phyloP scores from a whole-genome alignment of 2,113 vertebrate species.

The Tiliqua scincoides region DNA sequence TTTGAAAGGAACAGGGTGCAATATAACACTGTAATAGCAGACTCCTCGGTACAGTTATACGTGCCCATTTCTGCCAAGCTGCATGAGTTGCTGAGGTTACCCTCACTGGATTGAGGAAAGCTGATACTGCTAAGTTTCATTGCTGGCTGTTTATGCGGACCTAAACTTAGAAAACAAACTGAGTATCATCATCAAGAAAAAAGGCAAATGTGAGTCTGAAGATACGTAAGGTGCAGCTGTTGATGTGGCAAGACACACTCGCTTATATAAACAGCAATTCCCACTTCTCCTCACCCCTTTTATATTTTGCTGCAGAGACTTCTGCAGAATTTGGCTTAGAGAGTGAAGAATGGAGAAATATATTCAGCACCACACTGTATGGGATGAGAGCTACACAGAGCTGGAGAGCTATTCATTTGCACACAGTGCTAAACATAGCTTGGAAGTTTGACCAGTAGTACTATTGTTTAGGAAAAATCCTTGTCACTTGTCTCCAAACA shows the following conservation, averaged over 20 bases:
- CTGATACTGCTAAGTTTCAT: constrained; percentile 57
- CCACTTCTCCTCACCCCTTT: neutral
- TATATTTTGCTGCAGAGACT: neutral
- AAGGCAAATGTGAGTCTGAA: constrained; percentile 45
- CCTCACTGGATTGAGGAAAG: constrained; percentile 60
- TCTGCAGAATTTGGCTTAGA: neutral
- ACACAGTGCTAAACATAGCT: neutral
- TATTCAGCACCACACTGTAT: neutral
- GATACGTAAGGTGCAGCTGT: constrained; percentile 6
- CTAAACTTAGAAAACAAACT: constrained; percentile 65
- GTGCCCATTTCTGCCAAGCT: constrained; percentile 21
- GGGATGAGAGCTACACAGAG: neutral
- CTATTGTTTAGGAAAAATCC: neutral
- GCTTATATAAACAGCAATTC: neutral
- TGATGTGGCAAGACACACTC: constrained; percentile 8
- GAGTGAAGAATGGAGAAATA: neutral
- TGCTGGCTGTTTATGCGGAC: constrained; percentile 43
- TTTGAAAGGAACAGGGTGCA: neutral
- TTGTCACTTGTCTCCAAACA: neutral
- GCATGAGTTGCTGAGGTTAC: constrained; percentile 41
- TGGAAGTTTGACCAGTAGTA: neutral
- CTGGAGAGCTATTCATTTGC: neutral
- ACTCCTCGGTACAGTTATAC: neutral
- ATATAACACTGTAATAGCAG: neutral
- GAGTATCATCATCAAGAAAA: constrained; percentile 27